These are phyloP conservation scores for Fissipunctia ypsillon DNA, from an alignment of 2,888 invertebrate species.

Conservation along the genomic window DNA sequence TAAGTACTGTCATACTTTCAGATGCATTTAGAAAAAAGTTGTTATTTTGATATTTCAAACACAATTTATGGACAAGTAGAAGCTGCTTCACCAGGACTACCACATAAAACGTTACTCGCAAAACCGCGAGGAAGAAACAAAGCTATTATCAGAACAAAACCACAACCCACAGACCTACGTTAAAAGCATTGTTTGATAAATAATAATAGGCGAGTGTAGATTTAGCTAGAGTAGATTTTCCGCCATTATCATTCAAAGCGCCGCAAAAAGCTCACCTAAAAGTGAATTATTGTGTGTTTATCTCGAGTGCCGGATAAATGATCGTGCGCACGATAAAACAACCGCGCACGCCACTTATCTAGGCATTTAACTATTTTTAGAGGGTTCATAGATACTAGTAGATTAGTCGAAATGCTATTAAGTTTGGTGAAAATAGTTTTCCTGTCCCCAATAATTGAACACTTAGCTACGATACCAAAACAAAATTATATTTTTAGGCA, in stretches of 20 bases:
- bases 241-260: slow-evolving; percentile 68
- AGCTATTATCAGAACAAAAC: neutral
- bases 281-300: slow-evolving; percentile 70
- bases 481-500: neutral
- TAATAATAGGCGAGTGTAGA: slow-evolving; percentile 57
- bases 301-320: slow-evolving; percentile 63
- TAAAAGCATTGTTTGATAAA: slow-evolving; percentile 66
- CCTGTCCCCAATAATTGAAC: slow-evolving; percentile 27
- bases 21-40: too few species aligned
- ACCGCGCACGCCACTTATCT: slow-evolving; percentile 67
- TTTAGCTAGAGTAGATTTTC: slow-evolving; percentile 43
- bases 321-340: slow-evolving; percentile 57
- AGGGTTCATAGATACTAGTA: slow-evolving; percentile 54
- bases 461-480: slow-evolving; percentile 6
- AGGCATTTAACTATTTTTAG: slow-evolving; percentile 50
- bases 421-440: slow-evolving; percentile 27
- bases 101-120: neutral
- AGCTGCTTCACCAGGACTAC: neutral
- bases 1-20: too few species aligned
- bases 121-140: neutral
- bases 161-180: slow-evolving; percentile 31
- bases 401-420: slow-evolving; percentile 39
- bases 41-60: too few species aligned
- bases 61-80: too few species aligned
- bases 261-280: slow-evolving; percentile 71